Evolutionary conservation across 1,140 invertebrate species (phyloP).

Genomic region (Drosophila yakuba): DNA sequence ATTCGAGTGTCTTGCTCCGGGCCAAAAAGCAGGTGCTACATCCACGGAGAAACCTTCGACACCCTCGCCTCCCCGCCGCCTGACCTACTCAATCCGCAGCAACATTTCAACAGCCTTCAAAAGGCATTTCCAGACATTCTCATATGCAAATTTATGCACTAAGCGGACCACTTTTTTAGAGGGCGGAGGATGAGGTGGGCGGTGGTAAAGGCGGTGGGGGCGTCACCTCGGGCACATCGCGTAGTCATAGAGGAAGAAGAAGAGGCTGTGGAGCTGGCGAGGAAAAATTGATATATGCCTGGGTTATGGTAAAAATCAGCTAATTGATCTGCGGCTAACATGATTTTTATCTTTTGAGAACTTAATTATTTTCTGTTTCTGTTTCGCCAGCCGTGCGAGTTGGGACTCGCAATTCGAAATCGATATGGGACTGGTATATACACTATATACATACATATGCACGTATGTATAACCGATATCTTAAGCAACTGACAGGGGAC

Average conservation of each 20-base stretch:
- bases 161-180: slow-evolving; percentile 29
- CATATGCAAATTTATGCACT: slow-evolving; percentile 80
- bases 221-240: slow-evolving; percentile 30
- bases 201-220: slow-evolving; percentile 19
- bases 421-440: slow-evolving; percentile 47
- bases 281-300: slow-evolving; percentile 79
- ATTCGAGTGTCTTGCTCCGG: slow-evolving; percentile 38
- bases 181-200: slow-evolving; percentile 12
- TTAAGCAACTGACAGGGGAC: slow-evolving; percentile 46
- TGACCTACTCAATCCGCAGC: slow-evolving; percentile 35
- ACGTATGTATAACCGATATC: slow-evolving; percentile 33
- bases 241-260: slow-evolving; percentile 27
- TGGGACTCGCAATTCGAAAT: slow-evolving; percentile 66
- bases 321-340: slow-evolving; percentile 83
- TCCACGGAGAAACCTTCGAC: slow-evolving; percentile 31
- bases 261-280: slow-evolving; percentile 14
- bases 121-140: slow-evolving; percentile 75
- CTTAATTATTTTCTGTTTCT: slow-evolving; percentile 80
- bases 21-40: slow-evolving; percentile 43
- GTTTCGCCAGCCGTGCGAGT: slow-evolving; percentile 51
- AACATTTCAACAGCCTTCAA: slow-evolving; percentile 82
- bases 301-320: slow-evolving; percentile 74
- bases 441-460: slow-evolving; percentile 14
- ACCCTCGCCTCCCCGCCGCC: slow-evolving; percentile 7
- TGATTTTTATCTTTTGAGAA: slow-evolving; percentile 84